A percentile compares a stretch with the other conserved stretches of the same genome.
Evolutionary conservation across 2,113 vertebrate genomes (phyloP).

Genomic region (Platichthys stellatus): DNA sequence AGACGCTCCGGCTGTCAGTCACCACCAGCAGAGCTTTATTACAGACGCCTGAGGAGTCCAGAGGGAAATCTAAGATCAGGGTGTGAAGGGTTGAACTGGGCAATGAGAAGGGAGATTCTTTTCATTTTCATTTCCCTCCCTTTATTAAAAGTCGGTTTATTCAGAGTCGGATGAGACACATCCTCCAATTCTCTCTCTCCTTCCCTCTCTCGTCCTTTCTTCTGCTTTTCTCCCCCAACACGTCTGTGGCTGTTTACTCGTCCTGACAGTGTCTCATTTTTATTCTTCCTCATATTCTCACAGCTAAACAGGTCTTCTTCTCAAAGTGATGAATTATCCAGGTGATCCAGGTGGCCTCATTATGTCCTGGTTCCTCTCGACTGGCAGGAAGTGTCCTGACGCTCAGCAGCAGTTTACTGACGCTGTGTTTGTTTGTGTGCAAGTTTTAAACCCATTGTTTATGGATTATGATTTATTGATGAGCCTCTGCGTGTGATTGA

Average conservation of each 20-base stretch:
- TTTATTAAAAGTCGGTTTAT: background rate
- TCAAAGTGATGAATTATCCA: conserved; percentile 45
- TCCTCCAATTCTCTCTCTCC: background rate
- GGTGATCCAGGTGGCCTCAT: conserved; percentile 15
- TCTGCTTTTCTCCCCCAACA: background rate
- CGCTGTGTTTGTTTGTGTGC: background rate
- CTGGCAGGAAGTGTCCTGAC: background rate
- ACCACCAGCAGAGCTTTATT: background rate
- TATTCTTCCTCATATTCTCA: background rate
- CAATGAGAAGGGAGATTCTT: background rate
- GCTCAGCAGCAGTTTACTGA: background rate
- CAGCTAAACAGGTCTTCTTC: background rate
- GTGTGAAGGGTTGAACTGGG: background rate
- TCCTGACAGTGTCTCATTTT: background rate
- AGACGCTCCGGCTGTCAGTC: background rate
- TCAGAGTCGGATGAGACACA: no score
- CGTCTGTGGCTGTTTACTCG: no score
- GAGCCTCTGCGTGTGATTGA: background rate
- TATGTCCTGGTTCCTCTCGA: background rate
- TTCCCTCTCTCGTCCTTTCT: background rate
- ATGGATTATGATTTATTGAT: conserved; percentile 7
- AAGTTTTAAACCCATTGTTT: background rate
- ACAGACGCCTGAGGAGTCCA: background rate
- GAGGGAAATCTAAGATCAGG: conserved; percentile 18
- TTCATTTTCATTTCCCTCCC: background rate